These are phyloP conservation scores for Teleopsis dalmanni DNA, from an alignment of 1,140 invertebrate genomes.

Conservation along the genomic window DNA sequence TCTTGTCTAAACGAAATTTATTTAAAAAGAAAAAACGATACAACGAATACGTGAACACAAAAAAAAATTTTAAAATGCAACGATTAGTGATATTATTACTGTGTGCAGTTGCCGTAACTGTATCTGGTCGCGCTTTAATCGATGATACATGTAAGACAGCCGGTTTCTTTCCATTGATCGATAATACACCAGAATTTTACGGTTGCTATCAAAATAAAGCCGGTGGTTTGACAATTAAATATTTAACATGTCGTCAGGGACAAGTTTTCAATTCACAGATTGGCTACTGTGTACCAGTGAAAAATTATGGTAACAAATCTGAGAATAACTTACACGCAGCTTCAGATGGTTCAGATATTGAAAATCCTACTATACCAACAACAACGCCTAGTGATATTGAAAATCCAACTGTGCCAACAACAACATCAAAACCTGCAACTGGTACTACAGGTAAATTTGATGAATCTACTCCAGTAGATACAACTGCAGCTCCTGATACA, in stretches of 20 bases:
- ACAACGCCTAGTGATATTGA: background rate
- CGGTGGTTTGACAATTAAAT: constrained; percentile 16
- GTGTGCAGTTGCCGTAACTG: too few species aligned
- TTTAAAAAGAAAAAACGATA: too few species aligned
- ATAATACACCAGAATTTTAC: constrained; percentile 19
- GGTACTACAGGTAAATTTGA: background rate
- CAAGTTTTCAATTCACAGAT: constrained; percentile 12
- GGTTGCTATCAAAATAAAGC: constrained; percentile 13
- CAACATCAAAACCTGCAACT: background rate
- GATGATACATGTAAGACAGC: constrained; percentile 12
- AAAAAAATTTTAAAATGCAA: too few species aligned
- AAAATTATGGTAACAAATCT: background rate
- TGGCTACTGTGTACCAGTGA: constrained; percentile 15
- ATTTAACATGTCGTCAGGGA: constrained; percentile 14
- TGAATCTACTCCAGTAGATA: background rate
- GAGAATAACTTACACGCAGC: background rate
- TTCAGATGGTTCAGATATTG: background rate
- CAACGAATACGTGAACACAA: too few species aligned
- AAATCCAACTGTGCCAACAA: background rate
- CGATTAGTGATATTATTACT: too few species aligned
- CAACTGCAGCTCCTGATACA: background rate
- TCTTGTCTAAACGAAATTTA: too few species aligned
- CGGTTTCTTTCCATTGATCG: constrained; percentile 17
- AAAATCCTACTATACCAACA: background rate
- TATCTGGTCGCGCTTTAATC: constrained; percentile 6